Conservation (phyloP, 2,888 invertebrate genomes). For the Cylindroiulus punctatus region DNA sequence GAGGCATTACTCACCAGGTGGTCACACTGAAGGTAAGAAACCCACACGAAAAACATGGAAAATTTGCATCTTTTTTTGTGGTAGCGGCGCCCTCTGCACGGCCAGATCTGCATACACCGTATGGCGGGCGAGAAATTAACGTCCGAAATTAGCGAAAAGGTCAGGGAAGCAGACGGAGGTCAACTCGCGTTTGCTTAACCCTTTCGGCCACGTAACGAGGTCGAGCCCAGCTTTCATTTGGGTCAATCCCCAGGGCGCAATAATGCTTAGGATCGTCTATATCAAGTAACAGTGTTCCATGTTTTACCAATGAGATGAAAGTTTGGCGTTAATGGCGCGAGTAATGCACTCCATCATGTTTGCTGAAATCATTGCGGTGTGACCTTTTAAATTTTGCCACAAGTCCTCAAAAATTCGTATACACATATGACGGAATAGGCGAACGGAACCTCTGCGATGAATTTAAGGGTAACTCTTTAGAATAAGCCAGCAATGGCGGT, state of each 20-base stretch:
- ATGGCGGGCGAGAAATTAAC: conserved; percentile 16
- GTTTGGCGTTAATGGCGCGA: too few species aligned
- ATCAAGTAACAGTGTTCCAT: too few species aligned
- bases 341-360: too few species aligned
- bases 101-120: neutral
- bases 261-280: neutral
- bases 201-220: conserved; percentile 12
- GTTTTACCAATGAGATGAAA: too few species aligned
- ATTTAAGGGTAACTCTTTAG: too few species aligned
- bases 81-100: neutral
- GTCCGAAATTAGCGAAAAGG: neutral
- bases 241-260: neutral
- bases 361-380: too few species aligned
- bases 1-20: conserved; percentile 3
- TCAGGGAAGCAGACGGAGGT: conserved; percentile 12
- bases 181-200: conserved; percentile 1
- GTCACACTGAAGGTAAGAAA: conserved; percentile 14
- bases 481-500: too few species aligned
- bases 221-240: conserved; percentile 13
- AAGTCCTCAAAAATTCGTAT: too few species aligned
- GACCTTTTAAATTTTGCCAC: too few species aligned
- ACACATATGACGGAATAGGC: too few species aligned
- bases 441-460: too few species aligned
- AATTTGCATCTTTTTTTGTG: conserved; percentile 22
- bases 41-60: neutral